Conservation (phyloP, 1,140 invertebrate species). For the Drosophila repleta region DNA sequence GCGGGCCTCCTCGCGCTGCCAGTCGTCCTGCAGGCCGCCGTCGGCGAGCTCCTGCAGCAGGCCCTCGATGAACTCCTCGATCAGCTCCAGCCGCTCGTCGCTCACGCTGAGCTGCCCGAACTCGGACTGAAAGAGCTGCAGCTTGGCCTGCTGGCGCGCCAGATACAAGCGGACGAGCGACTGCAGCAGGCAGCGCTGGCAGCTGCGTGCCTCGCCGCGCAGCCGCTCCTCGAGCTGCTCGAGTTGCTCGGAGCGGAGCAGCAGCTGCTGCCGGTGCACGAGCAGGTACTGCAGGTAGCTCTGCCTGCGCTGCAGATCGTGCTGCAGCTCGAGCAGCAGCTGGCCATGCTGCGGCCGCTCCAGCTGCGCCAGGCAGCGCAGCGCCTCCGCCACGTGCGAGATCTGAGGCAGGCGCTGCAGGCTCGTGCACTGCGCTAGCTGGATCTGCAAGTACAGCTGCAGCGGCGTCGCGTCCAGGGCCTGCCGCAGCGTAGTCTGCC, state of each 20-base stretch:
- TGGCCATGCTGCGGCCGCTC: conserved; percentile 90
- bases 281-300: conserved; percentile 94
- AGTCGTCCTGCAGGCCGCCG: conserved; percentile 85
- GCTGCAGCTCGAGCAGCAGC: conserved; percentile 90
- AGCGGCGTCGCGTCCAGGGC: conserved; percentile 75
- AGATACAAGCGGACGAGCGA: conserved; percentile 92
- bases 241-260: conserved; percentile 91
- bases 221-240: conserved; percentile 89
- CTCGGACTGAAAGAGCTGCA: conserved; percentile 89
- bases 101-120: conserved; percentile 90
- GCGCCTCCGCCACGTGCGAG: conserved; percentile 91
- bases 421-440: conserved; percentile 95
- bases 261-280: conserved; percentile 91
- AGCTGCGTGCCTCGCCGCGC: conserved; percentile 89
- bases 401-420: conserved; percentile 91
- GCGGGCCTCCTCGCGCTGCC: conserved; percentile 88
- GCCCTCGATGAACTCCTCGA: conserved; percentile 87
- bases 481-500: conserved; percentile 67
- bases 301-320: conserved; percentile 91
- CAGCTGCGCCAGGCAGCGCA: conserved; percentile 91
- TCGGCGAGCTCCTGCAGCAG: conserved; percentile 76
- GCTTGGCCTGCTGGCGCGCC: conserved; percentile 87
- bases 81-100: conserved; percentile 92
- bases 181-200: conserved; percentile 91
- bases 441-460: conserved; percentile 88